Evolutionary conservation across 2,797 vertebrate species (phyloP), one percentile per base, ranked within the genome.

Genomic region (Syngnathus acus): DNA sequence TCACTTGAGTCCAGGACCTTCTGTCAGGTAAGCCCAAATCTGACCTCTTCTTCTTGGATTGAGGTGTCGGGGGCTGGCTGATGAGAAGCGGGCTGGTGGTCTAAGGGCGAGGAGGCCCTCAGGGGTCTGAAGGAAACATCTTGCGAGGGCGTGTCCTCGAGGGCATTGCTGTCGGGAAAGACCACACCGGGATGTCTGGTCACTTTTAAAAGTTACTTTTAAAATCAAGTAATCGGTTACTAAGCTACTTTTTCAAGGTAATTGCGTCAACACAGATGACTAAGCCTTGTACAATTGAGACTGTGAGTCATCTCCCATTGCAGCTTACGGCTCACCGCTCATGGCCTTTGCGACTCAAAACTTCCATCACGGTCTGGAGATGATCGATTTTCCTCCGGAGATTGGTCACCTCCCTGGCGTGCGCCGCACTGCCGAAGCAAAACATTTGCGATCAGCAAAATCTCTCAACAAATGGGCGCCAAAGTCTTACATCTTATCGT

Each of bases 91-190:
- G 64, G 54, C 0, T 94, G 93, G 59, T 87, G 83, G 62, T 88
- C 94, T 71, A 92, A 87, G 11, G 93, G 90, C 0, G 93, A 90
- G 3, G 91, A 91, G 19, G 90, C 89, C 2, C 87, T 84, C 9
- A 92, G 64, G 0, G 92, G 90, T 0, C 94, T 90, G 0, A 92
- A 91, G 0, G 92, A 91, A 65, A 96, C 76, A 2, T 95, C 95
- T 32, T 93, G 95, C 23, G 93, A 90, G 8, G 94, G 93, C 92
- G 98, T 93, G 83, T 98, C 97, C 89, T 98, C 95, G 42, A 98
- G 78, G 0, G 95, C 95, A 45, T 96, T 95, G 38, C 97, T 99
- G 84, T 47, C 6, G 13, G 8, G 14, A 26, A 9, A 32, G 3
- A 38, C 16, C 9, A 64, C 16, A 64, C 19, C 3, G 54, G 9